These are phyloP conservation scores for Lumbricus terrestris DNA, from an alignment of 2,888 invertebrate genomes.

Conservation along the genomic window DNA sequence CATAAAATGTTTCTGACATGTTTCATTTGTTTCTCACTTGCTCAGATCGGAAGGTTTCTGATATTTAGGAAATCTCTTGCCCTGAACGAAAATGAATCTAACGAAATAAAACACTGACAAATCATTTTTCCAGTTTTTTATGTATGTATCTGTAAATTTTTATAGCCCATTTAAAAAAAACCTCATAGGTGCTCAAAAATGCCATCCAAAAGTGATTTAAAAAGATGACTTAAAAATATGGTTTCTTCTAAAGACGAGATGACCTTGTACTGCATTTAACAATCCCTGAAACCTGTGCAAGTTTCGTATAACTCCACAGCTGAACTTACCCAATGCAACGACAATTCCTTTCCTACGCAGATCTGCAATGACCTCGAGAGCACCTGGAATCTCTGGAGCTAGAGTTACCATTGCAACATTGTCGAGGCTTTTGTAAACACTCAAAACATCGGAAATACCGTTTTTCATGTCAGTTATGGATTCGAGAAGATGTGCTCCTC, in stretches of 20 bases:
- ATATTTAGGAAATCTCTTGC: not conserved
- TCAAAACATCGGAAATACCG: slow-evolving; percentile 66
- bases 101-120: not conserved
- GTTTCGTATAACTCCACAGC: not conserved
- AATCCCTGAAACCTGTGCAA: not conserved
- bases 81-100: not conserved
- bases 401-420: slow-evolving; percentile 83
- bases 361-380: slow-evolving; percentile 70
- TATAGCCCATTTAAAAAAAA: not conserved
- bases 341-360: slow-evolving; percentile 66
- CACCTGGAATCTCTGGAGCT: slow-evolving; percentile 83
- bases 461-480: slow-evolving; percentile 72
- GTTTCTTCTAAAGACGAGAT: not conserved
- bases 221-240: not conserved
- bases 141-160: not conserved
- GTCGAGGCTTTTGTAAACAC: slow-evolving; percentile 75
- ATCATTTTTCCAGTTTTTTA: not conserved
- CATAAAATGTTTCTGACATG: not conserved
- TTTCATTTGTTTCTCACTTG: not conserved
- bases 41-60: not conserved
- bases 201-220: not conserved
- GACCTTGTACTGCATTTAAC: not conserved
- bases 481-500: slow-evolving; percentile 85
- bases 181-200: not conserved
- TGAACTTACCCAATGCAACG: slow-evolving; percentile 73